Base-by-base conservation (phyloP, 2,797 vertebrate species). In the Hylomyscus alleni region DNA sequence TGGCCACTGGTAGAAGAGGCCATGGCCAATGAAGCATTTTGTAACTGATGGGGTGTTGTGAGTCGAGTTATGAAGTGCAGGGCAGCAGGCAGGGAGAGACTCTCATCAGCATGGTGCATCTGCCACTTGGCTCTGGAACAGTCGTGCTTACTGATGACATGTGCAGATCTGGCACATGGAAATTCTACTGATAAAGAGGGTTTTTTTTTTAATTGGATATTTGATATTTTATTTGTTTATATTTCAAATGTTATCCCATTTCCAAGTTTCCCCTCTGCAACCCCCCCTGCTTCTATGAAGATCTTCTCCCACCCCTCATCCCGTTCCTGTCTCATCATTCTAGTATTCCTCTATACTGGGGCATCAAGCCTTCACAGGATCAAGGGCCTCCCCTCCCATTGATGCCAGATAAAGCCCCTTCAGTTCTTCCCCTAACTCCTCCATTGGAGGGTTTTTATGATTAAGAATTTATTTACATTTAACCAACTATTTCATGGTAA, bases 61-160 rank as follows among this genome's bases (percentile, higher is more conserved):
- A 84, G 73, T 65, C 37, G 10, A 69, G 73, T 90, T 50, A 22
- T n/a, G 47, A 80, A 62, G n/a, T 88, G 40, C 62, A 93, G 81
- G 50, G 52, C 31, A 1, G 37, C 2, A 6, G 54, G 31, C 58
- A 60, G 50, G 37, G 44, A 88, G 20, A 40, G 69, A 34, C 77
- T 56, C 10, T 89, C 89, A 12, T 65, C 54, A 94, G 24, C 44
- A 1, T 22, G 7, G 52, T 7, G 3, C 89, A 91, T 90, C 87
- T 94, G 91, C 52, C 75, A 72, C 78, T 93, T 95, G 94, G 75
- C 76, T 73, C 65, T 93, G 62, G 75, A 77, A 50, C 31, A 9
- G 10, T 26, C 62, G 78, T 80, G 56, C 56, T 52, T n/a, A 56
- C 4, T 69, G 78, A 90, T n/a, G 44, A 56, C 37, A 56, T n/a